A percentile compares a stretch with the other conserved stretches of the same genome.
phyloP scores from a whole-genome alignment of 2,113 vertebrate species.

The Ibidorhyncha struthersii region DNA sequence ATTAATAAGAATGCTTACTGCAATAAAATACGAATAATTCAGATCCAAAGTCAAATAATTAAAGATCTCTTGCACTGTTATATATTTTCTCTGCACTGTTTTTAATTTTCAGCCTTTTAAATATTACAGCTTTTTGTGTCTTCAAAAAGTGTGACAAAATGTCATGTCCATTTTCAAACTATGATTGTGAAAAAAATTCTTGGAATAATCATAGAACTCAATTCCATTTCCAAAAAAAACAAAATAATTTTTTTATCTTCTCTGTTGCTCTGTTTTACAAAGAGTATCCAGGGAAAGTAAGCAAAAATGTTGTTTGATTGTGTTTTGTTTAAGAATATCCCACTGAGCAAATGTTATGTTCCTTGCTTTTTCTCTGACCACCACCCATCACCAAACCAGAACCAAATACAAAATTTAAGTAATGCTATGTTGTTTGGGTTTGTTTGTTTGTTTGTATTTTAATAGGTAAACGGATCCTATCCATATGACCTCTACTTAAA shows the following conservation, averaged over 20 bases:
- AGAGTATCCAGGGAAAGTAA: neutral
- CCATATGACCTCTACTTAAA: neutral
- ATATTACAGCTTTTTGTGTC: neutral
- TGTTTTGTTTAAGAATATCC: neutral
- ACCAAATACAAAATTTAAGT: neutral
- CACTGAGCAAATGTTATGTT: neutral
- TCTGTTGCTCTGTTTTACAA: neutral
- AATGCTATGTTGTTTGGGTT: neutral
- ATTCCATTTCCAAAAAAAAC: neutral
- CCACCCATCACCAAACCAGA: neutral
- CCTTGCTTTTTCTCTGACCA: neutral
- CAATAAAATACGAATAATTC: neutral
- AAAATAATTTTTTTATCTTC: neutral
- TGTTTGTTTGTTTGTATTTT: neutral
- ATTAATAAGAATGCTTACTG: neutral
- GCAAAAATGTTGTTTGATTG: neutral
- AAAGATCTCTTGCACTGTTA: neutral
- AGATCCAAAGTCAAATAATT: neutral
- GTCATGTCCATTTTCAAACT: neutral
- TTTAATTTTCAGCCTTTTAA: neutral
- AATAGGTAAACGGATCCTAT: neutral
- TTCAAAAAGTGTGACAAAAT: neutral
- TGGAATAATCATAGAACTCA: neutral
- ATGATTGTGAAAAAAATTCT: neutral
- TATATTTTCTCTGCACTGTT: neutral